Base-by-base conservation (phyloP, 2,797 vertebrate genomes). In the Poeciliopsis turneri region DNA sequence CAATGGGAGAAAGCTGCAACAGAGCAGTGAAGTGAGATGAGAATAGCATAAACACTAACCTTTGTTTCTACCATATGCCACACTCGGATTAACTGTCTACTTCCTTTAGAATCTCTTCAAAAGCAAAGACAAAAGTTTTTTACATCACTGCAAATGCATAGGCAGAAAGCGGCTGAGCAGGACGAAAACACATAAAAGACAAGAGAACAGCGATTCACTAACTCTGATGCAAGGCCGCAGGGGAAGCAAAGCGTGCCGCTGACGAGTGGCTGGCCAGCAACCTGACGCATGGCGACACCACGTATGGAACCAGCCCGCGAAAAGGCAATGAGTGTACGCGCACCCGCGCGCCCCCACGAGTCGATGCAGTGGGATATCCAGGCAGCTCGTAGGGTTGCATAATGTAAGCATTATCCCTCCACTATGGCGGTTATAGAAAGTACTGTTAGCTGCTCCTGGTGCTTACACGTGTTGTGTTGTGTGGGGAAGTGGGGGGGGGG, bases 341-440 rank as follows among this genome's bases (percentile, higher is more conserved):
- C 10, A 12, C 12, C 2, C 53, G 69, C 33, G 82, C 6, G 18
- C n/a, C 23, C 9, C 45, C 64, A 46, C 53, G 84, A 80, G 72
- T 47, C 23, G 74, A 85, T 84, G 83, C 87, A 77, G 90, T 71
- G 82, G 73, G 77, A 83, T 51, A 80, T 78, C 82, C 80, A 74
- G 78, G 83, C 36, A 84, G 88, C 70, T 75, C 75, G n/a, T 10
- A 51, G 61, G 71, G 43, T 87, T 89, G 87, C 81, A 69, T 84
- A 53, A 53, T 53, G 53, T n/a, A 86, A 90, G 66, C 59, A 45
- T 9, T 70, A 74, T 57, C 45, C 74, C 41, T 43, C 69, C 73
- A 18, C n/a, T 9, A 45, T 61, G 66, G 76, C 72, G 83, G 16
- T 76, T 70, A 18, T 55, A 78, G 39, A 43, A 10, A 69, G 15